Evolutionary conservation across 2,113 vertebrate species (phyloP).

Genomic region (Hippocampus abdominalis): DNA sequence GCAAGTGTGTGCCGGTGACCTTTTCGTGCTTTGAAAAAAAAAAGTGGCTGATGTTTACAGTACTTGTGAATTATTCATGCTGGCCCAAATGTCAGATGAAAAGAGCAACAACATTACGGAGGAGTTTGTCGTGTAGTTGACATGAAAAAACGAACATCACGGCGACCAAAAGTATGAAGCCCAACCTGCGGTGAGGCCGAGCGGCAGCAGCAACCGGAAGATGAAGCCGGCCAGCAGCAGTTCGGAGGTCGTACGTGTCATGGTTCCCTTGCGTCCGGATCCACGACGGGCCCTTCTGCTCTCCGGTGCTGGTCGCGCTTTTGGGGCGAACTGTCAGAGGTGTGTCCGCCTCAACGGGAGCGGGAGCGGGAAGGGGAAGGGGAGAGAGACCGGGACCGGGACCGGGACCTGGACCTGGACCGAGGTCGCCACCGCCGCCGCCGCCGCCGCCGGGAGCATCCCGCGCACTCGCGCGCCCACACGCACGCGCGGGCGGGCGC

Average conservation of each 20-base stretch:
- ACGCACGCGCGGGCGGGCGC: neutral
- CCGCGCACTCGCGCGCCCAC: constrained; percentile 9
- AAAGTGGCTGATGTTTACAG: neutral
- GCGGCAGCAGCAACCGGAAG: constrained; percentile 42
- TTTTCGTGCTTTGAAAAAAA: neutral
- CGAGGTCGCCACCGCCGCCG: neutral
- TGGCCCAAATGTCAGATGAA: neutral
- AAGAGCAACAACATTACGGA: neutral
- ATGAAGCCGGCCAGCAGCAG: constrained; percentile 24
- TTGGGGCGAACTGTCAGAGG: constrained; percentile 17
- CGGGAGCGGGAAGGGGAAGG: neutral
- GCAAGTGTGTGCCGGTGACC: neutral
- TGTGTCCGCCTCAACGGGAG: neutral
- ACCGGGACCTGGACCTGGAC: too few species aligned
- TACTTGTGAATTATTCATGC: neutral
- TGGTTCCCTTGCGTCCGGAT: constrained; percentile 6
- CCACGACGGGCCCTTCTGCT: neutral
- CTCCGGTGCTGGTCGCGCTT: too few species aligned
- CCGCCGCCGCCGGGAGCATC: constrained; percentile 26
- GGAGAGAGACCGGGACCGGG: too few species aligned
- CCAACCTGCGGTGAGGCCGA: constrained; percentile 41
- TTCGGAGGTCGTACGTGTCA: constrained; percentile 26
- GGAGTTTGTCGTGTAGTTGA: neutral
- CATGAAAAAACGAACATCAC: too few species aligned
- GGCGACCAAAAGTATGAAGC: too few species aligned